A percentile compares a stretch with the other conserved stretches of the same genome.
phyloP scores from a whole-genome alignment of 1,140 invertebrate genomes.

The Drosophila tsacasi region DNA sequence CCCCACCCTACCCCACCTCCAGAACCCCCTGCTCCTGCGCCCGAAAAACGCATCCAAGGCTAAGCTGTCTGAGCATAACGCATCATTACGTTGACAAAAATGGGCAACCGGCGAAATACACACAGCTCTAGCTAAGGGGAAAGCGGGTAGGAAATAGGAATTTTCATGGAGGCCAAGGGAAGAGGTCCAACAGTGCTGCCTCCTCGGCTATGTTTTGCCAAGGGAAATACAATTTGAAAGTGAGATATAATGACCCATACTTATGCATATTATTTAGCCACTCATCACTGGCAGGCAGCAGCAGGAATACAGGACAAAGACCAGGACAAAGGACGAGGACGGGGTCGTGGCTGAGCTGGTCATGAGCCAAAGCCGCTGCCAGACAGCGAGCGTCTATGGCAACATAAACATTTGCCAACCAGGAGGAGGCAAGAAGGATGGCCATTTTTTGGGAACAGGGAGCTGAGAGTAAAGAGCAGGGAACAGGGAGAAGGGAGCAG shows the following conservation, averaged over 20 bases:
- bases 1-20: background rate
- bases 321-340: background rate
- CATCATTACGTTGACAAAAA: conserved; percentile 74
- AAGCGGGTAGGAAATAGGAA: conserved; percentile 44
- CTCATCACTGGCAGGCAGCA: conserved; percentile 14
- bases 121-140: background rate
- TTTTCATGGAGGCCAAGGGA: conserved; percentile 54
- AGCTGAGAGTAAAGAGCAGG: too few species aligned
- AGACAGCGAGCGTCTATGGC: conserved; percentile 37
- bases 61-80: conserved; percentile 69
- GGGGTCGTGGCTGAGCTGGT: conserved; percentile 16
- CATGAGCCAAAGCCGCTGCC: conserved; percentile 35
- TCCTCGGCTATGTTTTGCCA: background rate
- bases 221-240: background rate
- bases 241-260: background rate
- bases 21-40: too few species aligned
- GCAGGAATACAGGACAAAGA: background rate
- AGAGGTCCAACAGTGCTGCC: conserved; percentile 32
- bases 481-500: too few species aligned
- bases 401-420: conserved; percentile 58
- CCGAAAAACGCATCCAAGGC: conserved; percentile 33
- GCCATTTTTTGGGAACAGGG: too few species aligned
- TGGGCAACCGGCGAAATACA: conserved; percentile 18
- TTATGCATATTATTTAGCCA: background rate
- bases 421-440: conserved; percentile 6